Conservation (phyloP, 2,888 invertebrate genomes). For the Cephus pygmeus region DNA sequence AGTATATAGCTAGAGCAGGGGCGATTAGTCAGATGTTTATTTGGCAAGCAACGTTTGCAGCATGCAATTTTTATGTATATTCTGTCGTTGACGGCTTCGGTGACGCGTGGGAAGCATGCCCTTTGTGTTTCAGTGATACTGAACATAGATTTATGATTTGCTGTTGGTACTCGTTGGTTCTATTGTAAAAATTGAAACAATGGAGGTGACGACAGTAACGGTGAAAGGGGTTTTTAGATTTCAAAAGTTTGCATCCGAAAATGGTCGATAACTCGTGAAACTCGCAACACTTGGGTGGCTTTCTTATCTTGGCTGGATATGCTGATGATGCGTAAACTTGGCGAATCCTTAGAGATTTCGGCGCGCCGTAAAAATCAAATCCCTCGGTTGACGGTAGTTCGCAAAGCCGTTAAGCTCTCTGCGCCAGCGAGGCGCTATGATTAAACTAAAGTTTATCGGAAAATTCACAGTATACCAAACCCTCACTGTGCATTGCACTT, state of each 20-base stretch:
- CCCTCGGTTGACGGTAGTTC: slow-evolving; percentile 15
- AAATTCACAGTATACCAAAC: not conserved
- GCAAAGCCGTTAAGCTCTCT: slow-evolving; percentile 12
- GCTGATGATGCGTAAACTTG: slow-evolving; percentile 21
- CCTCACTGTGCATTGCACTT: not conserved
- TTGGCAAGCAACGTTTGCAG: not conserved
- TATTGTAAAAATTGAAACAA: too few relatives aligned
- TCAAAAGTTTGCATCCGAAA: not conserved
- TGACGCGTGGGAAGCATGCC: too few relatives aligned
- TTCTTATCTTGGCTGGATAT: slow-evolving; percentile 17
- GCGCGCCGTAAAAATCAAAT: slow-evolving; percentile 17
- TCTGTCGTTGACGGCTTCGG: too few relatives aligned
- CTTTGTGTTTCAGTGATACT: too few relatives aligned
- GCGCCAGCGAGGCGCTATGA: slow-evolving; percentile 12
- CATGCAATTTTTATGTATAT: too few relatives aligned
- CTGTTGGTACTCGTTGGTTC: too few relatives aligned
- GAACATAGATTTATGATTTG: not conserved
- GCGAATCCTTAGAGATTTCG: slow-evolving; percentile 11
- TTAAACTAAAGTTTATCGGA: slow-evolving; percentile 14
- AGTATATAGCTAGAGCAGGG: not conserved
- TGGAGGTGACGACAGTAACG: not conserved
- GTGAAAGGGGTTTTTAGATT: not conserved
- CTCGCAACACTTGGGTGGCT: not conserved
- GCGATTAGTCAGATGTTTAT: not conserved
- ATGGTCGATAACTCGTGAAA: not conserved